Conservation (phyloP, 1,140 invertebrate genomes). For the Parapsyche elsis region DNA sequence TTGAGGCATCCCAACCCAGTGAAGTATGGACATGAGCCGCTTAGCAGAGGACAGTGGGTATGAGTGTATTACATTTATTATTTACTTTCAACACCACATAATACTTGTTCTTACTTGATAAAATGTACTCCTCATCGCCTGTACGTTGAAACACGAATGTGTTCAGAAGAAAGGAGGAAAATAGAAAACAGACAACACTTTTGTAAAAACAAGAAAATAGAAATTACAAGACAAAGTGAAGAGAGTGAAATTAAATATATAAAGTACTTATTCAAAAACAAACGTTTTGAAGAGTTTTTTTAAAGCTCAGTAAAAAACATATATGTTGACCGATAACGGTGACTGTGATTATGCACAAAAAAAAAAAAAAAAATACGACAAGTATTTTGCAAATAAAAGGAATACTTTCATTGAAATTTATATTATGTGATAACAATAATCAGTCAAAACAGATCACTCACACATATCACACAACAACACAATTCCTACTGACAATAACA, state of each 20-base stretch:
- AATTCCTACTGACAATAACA: slow-evolving; percentile 52
- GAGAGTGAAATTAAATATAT: slow-evolving; percentile 8
- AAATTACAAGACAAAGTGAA: slow-evolving; percentile 34
- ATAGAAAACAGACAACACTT: slow-evolving; percentile 55
- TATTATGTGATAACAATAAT: slow-evolving; percentile 46
- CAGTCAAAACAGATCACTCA: slow-evolving; percentile 49
- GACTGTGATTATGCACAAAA: slow-evolving; percentile 24
- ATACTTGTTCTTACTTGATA: slow-evolving; percentile 55
- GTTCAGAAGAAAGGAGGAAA: slow-evolving; percentile 54
- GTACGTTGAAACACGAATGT: slow-evolving; percentile 52
- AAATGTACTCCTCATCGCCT: slow-evolving; percentile 56
- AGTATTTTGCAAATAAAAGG: slow-evolving; percentile 1
- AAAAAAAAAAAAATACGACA: neutral
- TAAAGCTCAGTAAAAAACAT: slow-evolving; percentile 25
- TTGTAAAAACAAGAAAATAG: slow-evolving; percentile 27
- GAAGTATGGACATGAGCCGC: slow-evolving; percentile 10
- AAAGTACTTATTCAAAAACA: slow-evolving; percentile 7
- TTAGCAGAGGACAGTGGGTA: slow-evolving; percentile 51
- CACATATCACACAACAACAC: slow-evolving; percentile 53
- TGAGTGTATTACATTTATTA: slow-evolving; percentile 49
- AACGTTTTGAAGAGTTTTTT: slow-evolving; percentile 11
- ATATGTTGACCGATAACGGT: slow-evolving; percentile 9
- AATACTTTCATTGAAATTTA: neutral
- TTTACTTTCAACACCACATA: slow-evolving; percentile 50
- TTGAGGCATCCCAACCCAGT: slow-evolving; percentile 34